Base-by-base conservation (phyloP, 1,140 invertebrate genomes). In the Meloidogyne hapla region DNA sequence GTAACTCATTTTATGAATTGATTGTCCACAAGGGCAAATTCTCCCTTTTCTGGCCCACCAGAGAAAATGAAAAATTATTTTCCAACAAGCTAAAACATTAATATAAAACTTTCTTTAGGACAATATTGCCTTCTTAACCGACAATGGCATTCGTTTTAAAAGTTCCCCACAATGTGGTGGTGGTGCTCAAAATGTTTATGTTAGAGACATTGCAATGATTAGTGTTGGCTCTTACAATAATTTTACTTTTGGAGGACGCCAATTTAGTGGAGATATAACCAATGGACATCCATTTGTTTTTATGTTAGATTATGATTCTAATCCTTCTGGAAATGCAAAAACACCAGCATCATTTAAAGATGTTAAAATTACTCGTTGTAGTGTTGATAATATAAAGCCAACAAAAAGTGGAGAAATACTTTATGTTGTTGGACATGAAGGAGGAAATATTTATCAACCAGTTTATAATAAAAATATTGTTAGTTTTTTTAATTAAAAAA, bases 171-270 rank as follows among this genome's bases (percentile, higher is more conserved):
- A 28, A 64, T 38, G 26, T 64, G 69, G 69, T 9, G 69, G 69
- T 71, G 69, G 69, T 23, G 69, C 21, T 8, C 33, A 40, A 26
- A 26, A 28, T 71, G 18, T 71, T 12, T 18, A 33, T 26, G 26
- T 61, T 45, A 40, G 69, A 28, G 69, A 71, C 38, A 71, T 48
- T 13, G 69, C 69, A 63, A 71, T 71, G 69, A 40, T 21, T 6
- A 40, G 40, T 33, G 45, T 48, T 71, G 69, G 69, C 15, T 33
- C 69, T 45, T 33, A n/a, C 9, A 71, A 71, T 21, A 71, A 71
- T 28, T 28, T 71, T 28, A 40, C 25, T 63, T 26, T 40, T 45
- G 69, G 69, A 9, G 69, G 69, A 15, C 45, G 69, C 6, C 10
- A 21, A 64, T 71, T 71, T 33, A 21, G 10, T 48, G 69, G 69